Conservation (phyloP, 23 tunicate genomes). For the Pegea sp. region DNA sequence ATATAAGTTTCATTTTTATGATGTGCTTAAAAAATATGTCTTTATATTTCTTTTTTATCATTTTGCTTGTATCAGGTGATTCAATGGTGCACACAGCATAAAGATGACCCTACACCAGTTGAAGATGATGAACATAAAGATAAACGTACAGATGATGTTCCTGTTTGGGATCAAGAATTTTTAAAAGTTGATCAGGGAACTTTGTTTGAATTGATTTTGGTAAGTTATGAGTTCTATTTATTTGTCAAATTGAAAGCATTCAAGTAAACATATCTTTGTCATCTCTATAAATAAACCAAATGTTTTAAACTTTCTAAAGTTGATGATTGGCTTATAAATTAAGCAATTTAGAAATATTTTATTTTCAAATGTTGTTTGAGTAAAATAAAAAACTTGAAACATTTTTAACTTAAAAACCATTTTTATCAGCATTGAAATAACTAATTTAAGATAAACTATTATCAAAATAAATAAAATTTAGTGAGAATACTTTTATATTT, state of each 20-base stretch:
- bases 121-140: slow-evolving; percentile 96
- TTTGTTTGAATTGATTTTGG: slow-evolving; percentile 68
- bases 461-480: no score
- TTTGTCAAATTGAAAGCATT: no score
- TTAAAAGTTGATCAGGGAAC: slow-evolving; percentile 99
- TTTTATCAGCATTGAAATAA: no score
- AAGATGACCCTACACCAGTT: slow-evolving; percentile 92
- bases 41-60: not conserved
- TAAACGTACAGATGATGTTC: slow-evolving; percentile 90
- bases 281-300: no score
- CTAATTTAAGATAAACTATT: no score
- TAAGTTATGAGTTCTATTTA: slow-evolving; percentile 2
- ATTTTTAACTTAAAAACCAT: no score
- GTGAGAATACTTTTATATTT: no score
- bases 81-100: slow-evolving; percentile 94
- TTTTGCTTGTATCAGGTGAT: no score
- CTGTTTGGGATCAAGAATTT: slow-evolving; percentile 99
- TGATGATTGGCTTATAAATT: not conserved
- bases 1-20: no score
- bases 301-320: not conserved
- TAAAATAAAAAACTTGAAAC: no score
- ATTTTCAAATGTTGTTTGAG: no score
- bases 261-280: no score
- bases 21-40: not conserved
- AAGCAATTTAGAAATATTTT: not conserved